Evolutionary conservation across 2,113 vertebrate species (phyloP).

Genomic region (Perognathus longimembris): DNA sequence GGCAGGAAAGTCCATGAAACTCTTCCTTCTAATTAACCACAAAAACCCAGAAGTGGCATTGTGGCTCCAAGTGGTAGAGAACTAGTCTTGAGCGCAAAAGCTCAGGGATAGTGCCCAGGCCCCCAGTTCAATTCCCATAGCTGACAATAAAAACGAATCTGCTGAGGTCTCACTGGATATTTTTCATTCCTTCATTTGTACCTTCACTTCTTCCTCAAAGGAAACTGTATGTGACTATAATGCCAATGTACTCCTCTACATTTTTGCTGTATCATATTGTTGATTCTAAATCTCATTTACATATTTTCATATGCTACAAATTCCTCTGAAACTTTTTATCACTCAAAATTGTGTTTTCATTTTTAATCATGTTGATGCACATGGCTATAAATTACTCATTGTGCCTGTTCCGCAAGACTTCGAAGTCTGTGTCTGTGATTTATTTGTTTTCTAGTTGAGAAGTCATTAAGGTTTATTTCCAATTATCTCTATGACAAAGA

Average conservation of each 20-base stretch:
- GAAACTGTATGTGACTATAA: background rate
- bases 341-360: background rate
- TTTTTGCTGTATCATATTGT: background rate
- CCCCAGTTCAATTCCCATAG: too few species aligned
- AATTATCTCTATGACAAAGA: background rate
- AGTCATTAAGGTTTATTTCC: background rate
- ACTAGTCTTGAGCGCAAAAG: too few species aligned
- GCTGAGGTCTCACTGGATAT: rapidly evolving
- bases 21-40: too few species aligned
- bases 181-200: background rate
- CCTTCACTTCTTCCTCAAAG: background rate
- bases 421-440: background rate
- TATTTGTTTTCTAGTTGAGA: background rate
- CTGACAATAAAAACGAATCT: background rate
- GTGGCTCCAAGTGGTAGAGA: too few species aligned
- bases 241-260: background rate
- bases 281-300: background rate
- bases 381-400: background rate
- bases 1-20: too few species aligned
- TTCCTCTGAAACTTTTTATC: background rate
- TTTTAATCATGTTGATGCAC: background rate
- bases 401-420: background rate
- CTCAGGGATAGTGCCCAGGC: too few species aligned
- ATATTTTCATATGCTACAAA: background rate
- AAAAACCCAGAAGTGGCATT: too few species aligned